Evolutionary conservation across 2,888 invertebrate genomes (phyloP).

Genomic region (Leptinotarsa rubiginosa): DNA sequence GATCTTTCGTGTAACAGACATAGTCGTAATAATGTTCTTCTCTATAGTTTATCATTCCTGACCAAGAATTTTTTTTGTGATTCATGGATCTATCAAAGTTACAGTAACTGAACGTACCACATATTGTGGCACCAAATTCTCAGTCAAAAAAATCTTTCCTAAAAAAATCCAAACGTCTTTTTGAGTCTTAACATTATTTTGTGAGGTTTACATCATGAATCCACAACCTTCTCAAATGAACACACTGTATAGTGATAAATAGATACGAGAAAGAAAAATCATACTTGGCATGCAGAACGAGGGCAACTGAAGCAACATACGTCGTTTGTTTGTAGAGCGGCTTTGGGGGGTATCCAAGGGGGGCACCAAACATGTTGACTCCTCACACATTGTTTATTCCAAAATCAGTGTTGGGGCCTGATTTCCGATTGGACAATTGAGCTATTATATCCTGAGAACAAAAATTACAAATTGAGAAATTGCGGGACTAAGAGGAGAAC

Average conservation of each 20-base stretch:
- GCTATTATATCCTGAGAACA: background rate
- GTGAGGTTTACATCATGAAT: too few relatives aligned
- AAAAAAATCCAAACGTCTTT: too few relatives aligned
- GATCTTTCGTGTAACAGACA: background rate
- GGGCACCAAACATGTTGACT: conserved; percentile 65
- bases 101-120: too few relatives aligned
- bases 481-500: too few relatives aligned
- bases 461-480: background rate
- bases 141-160: too few relatives aligned
- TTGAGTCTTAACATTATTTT: too few relatives aligned
- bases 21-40: background rate
- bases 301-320: conserved; percentile 54
- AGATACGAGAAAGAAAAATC: background rate
- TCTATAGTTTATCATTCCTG: too few relatives aligned
- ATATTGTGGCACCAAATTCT: too few relatives aligned
- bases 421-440: background rate
- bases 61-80: too few relatives aligned
- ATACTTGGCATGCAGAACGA: conserved; percentile 42
- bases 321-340: conserved; percentile 60
- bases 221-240: too few relatives aligned
- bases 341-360: conserved; percentile 62
- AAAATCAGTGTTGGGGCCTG: background rate
- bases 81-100: too few relatives aligned
- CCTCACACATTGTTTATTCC: conserved; percentile 61
- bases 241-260: too few relatives aligned